A percentile compares a stretch with the other conserved stretches of the same genome.
Conservation (phyloP, 2,113 vertebrate genomes). For the Ivindomyrus marchei region DNA sequence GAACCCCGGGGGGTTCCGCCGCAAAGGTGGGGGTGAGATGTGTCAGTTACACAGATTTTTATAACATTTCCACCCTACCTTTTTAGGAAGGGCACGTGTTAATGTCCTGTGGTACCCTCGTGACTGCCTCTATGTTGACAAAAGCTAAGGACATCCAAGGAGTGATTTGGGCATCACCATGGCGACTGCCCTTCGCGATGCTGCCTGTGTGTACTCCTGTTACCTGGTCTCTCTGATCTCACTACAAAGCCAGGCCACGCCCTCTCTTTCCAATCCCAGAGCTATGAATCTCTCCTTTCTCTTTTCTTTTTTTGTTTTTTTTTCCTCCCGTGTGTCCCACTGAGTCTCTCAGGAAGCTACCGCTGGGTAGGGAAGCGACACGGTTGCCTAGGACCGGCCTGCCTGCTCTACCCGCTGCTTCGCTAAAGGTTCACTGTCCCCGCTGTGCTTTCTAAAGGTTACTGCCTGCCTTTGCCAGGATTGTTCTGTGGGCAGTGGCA, state of each 20-base stretch:
- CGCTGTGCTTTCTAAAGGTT: not conserved
- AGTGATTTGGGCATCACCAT: constrained; percentile 56
- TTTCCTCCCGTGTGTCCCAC: not conserved
- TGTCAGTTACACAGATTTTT: not conserved
- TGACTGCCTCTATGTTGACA: not conserved
- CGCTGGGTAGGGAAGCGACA: not conserved
- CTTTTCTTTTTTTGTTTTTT: not conserved
- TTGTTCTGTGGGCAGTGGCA: not conserved
- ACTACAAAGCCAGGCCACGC: not conserved
- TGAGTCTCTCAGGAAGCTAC: not conserved
- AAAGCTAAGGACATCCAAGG: constrained; percentile 44
- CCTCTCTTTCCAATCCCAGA: not conserved
- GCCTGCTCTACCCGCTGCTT: not conserved
- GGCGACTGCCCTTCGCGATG: constrained; percentile 46
- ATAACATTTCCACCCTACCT: not conserved
- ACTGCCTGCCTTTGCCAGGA: not conserved
- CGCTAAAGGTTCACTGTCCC: not conserved
- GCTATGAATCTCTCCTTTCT: not conserved
- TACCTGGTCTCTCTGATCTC: not conserved
- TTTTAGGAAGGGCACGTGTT: not conserved
- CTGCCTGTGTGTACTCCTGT: constrained; percentile 16
- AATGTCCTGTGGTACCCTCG: not conserved
- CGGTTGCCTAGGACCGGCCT: not conserved
- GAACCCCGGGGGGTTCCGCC: constrained; percentile 27
- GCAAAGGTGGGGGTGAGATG: not conserved